Evolutionary conservation across 2,113 vertebrate species (phyloP).

Genomic region (Bujurquina vittata): DNA sequence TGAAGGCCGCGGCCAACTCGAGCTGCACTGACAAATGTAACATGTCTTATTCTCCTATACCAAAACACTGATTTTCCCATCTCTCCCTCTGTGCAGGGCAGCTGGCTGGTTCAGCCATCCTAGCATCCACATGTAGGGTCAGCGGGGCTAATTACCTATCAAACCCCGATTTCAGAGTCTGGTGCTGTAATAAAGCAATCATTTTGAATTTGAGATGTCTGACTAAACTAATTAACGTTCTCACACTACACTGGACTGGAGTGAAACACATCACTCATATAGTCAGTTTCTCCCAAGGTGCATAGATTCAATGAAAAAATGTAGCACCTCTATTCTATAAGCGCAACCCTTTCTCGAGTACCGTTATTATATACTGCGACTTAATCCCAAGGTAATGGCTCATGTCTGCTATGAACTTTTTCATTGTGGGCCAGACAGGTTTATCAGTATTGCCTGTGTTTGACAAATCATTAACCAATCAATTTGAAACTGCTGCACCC

Average conservation of each 20-base stretch:
- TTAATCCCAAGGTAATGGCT: neutral
- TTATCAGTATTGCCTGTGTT: neutral
- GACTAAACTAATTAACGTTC: slow-evolving; percentile 26
- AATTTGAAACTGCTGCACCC: neutral
- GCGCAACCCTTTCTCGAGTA: slow-evolving; percentile 9
- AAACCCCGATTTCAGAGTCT: neutral
- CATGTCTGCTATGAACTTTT: neutral
- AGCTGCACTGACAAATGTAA: neutral
- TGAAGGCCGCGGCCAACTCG: neutral
- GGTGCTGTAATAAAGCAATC: neutral
- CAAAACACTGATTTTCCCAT: neutral
- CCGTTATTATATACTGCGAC: slow-evolving; percentile 2
- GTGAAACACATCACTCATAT: slow-evolving; percentile 7
- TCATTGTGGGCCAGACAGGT: neutral
- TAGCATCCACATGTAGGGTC: neutral
- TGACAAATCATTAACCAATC: neutral
- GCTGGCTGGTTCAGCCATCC: neutral
- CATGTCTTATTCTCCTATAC: neutral
- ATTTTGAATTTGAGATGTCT: neutral
- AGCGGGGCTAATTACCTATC: neutral
- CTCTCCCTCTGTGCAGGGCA: neutral
- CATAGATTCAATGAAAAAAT: slow-evolving; percentile 18
- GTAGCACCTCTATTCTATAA: neutral
- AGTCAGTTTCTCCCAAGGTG: slow-evolving; percentile 20
- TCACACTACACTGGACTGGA: slow-evolving; percentile 15